Base-by-base conservation (phyloP, 2,113 vertebrate genomes). In the Catagonus wagneri region DNA sequence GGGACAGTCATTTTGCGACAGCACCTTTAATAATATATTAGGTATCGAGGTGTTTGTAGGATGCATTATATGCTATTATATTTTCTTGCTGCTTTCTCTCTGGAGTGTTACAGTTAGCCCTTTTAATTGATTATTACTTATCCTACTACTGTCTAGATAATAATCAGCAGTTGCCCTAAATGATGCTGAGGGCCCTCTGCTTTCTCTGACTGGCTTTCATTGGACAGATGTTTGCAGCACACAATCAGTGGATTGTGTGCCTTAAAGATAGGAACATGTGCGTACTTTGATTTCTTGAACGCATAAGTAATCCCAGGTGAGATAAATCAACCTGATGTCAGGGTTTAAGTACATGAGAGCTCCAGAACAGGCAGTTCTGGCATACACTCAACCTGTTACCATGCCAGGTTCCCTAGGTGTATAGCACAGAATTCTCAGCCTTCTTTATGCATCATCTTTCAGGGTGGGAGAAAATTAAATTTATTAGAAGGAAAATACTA, bases 231-330 rank as follows among this genome's bases (percentile, higher is more conserved):
- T 76, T 76, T 89, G 78, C 69, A 69, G 54, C 61, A 36, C 34
- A 29, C 14, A 95, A 58, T 44, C 52, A 4, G 52, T 29, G 29
- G 61, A 6, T 17, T 76, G 25, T 27, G 0, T 56, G n/a, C 93
- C 95, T 96, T 80, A 25, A 39, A 89, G 78, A 50, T 2, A 63
- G 54, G 32, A 17, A 0, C 34, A 58, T 58, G 76, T 79, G 0
- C n/a, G 76, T 84, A 84, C 89, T 98, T 65, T 50, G 23, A 44
- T 85, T 96, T 95, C 36, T 44, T 94, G 85, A 54, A 74, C 68
- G 19, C 74, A 87, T 84, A 68, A 81, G 61, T 95, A 60, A 54
- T 15, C 90, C 75, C 44, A 65, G 92, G 96, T 93, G 92, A 69
- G 88, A 90, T 72, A 58, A 25, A 76, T 92, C 56, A 95, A 71